A percentile compares a stretch with the other conserved stretches of the same genome.
Conservation (phyloP, 2,888 invertebrate genomes). For the Toxonevra muliebris region DNA sequence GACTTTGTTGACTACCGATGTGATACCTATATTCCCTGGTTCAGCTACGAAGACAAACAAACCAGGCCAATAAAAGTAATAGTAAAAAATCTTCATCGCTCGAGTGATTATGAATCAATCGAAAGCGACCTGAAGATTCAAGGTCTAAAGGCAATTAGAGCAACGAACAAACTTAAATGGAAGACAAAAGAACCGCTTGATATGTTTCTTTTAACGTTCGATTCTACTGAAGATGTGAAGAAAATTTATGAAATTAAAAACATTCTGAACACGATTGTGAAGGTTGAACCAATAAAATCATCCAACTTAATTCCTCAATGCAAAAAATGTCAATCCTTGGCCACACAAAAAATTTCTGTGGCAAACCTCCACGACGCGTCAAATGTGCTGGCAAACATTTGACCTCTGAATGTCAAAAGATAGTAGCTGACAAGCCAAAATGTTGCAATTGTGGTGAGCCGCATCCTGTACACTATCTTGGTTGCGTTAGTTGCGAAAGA, state of each 20-base stretch:
- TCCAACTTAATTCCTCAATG: conserved; percentile 4
- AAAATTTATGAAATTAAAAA: conserved; percentile 13
- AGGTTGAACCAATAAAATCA: conserved; percentile 4
- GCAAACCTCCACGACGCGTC: neutral
- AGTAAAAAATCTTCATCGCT: conserved; percentile 1
- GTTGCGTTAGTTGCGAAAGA: too few species aligned
- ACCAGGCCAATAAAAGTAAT: conserved; percentile 20
- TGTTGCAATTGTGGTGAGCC: conserved; percentile 7
- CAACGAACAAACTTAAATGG: too few species aligned
- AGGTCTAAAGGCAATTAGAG: too few species aligned
- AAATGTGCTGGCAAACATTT: conserved; percentile 8
- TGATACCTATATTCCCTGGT: too few species aligned
- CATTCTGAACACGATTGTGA: neutral
- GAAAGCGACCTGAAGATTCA: too few species aligned
- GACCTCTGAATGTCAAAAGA: conserved; percentile 4
- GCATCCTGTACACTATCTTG: conserved; percentile 3
- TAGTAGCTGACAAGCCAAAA: neutral
- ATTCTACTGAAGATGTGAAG: conserved; percentile 1
- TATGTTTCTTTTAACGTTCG: conserved; percentile 6
- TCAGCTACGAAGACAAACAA: conserved; percentile 12
- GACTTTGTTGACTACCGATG: neutral
- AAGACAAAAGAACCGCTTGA: conserved; percentile 10
- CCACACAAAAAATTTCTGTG: conserved; percentile 10
- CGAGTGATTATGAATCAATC: too few species aligned
- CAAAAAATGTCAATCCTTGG: conserved; percentile 16